Percentiles rank a stretch among this genome's conserved stretches.
phyloP scores from a whole-genome alignment of 2,888 invertebrate species.

The Syritta pipiens region DNA sequence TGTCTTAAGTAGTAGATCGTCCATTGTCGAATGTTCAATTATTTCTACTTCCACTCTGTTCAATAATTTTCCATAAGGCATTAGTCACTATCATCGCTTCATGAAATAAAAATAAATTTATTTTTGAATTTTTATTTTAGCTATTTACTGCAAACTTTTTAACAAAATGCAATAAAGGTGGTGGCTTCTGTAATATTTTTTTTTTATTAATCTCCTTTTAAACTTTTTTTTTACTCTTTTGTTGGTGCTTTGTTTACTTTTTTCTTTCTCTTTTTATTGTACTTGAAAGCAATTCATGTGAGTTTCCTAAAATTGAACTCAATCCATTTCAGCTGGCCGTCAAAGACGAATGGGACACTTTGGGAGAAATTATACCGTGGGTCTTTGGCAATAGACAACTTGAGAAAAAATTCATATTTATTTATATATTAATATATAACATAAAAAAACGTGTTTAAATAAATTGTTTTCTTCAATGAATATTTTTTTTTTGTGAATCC shows the following conservation, averaged over 20 bases:
- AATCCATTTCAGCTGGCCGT: slow-evolving; percentile 80
- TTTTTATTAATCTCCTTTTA: slow-evolving; percentile 36
- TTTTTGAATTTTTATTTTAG: slow-evolving; percentile 23
- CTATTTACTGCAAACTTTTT: slow-evolving; percentile 32
- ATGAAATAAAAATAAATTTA: slow-evolving; percentile 21
- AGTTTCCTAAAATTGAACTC: slow-evolving; percentile 7
- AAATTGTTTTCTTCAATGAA: slow-evolving; percentile 25
- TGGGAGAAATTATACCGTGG: slow-evolving; percentile 90
- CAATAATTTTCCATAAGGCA: slow-evolving; percentile 51
- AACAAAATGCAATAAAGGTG: slow-evolving; percentile 54
- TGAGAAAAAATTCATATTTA: slow-evolving; percentile 53
- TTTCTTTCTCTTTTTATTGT: slow-evolving; percentile 22
- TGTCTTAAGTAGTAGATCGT: slow-evolving; percentile 22
- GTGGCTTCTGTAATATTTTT: slow-evolving; percentile 64
- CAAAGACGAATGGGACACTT: slow-evolving; percentile 89
- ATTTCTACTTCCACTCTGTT: slow-evolving; percentile 37
- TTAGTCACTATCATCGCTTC: slow-evolving; percentile 64
- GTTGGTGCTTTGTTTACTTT: slow-evolving; percentile 58
- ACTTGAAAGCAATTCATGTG: not conserved
- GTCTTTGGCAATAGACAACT: slow-evolving; percentile 77
- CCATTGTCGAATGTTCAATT: slow-evolving; percentile 34
- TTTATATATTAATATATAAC: slow-evolving; percentile 47
- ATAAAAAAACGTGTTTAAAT: slow-evolving; percentile 36
- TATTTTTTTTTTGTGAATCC: slow-evolving; percentile 30
- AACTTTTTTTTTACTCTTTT: slow-evolving; percentile 42